Base-by-base conservation (phyloP, 2,113 vertebrate genomes). In the Rhabdornis inornatus region DNA sequence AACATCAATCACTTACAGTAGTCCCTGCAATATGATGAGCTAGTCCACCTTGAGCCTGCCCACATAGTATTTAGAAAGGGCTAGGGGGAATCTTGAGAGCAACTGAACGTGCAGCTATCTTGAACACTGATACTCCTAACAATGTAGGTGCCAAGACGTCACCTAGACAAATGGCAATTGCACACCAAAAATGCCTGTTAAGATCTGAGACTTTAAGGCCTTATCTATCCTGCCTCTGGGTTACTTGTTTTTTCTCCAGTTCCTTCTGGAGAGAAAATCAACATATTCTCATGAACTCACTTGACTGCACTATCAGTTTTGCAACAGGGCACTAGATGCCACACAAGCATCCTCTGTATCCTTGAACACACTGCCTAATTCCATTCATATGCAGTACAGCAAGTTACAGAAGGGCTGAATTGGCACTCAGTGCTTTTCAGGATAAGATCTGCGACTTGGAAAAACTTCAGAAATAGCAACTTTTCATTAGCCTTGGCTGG, bases 401-500 rank as follows among this genome's bases (percentile, higher is more conserved):
- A 82, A 68, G 27, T 19, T 65, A 64, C 10, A 44, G 30, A 59
- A 47, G 7, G 30, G 22, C 19, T 68, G 45, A 72, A 64, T 0
- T 69, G n/a, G 37, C 15, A 72, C 7, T 68, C 28, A 12, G 7
- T 28, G 61, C 10, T 89, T 91, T 75, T 15, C 69, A 79, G 28
- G 40, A 69, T 91, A 42, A 82, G 60, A 64, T 89, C 5, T 28
- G 17, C 64, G 37, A 53, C 22, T 78, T 49, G 27, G 59, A 35
- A 90, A 90, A 94, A 76, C 42, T 65, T 93, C 15, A 94, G 40
- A 89, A 91, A 64, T 39, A 86, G 40, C 4, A 77, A 28, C 8
- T 9, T 75, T 86, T 68, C 13, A 61, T 33, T 66, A 64, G 49
- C 28, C 53, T 71, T 79, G 53, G 21, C 40, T 82, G 47, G 40